A percentile compares a stretch with the other conserved stretches of the same genome.
phyloP scores from a whole-genome alignment of 2,797 vertebrate species.

The Leptatherina wallacei region DNA sequence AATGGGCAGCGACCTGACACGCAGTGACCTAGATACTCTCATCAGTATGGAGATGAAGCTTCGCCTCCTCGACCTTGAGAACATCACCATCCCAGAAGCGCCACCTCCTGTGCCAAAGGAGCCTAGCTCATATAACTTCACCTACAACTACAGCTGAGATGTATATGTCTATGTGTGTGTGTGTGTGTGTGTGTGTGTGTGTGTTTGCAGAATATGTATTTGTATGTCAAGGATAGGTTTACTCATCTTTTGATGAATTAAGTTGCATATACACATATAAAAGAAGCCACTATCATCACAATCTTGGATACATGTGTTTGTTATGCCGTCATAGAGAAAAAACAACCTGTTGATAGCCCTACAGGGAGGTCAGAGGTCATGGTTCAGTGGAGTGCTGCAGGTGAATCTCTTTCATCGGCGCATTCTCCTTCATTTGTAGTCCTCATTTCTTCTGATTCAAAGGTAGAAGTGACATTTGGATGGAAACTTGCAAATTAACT shows the following conservation, averaged over 20 bases:
- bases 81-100: conserved; percentile 95
- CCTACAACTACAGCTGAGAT: conserved; percentile 96
- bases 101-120: conserved; percentile 96
- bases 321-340: conserved; percentile 16
- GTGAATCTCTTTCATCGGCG: conserved; percentile 28
- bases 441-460: conserved; percentile 8
- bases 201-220: conserved; percentile 49
- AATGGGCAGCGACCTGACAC: conserved; percentile 97
- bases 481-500: conserved; percentile 17
- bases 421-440: conserved; percentile 25
- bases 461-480: conserved; percentile 21
- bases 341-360: conserved; percentile 30
- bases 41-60: conserved; percentile 99
- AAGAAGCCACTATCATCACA: conserved; percentile 21
- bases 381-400: conserved; percentile 10
- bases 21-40: conserved; percentile 96
- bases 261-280: conserved; percentile 20
- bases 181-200: conserved; percentile 19
- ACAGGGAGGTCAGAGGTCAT: conserved; percentile 29
- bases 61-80: conserved; percentile 97
- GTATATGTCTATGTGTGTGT: conserved; percentile 36
- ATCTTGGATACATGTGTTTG: conserved; percentile 26
- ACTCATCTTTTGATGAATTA: conserved; percentile 38
- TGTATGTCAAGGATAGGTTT: conserved; percentile 42
- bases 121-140: conserved; percentile 98